These are phyloP conservation scores for Babyrousa celebensis DNA, from an alignment of 2,797 vertebrate genomes.

Conservation along the genomic window DNA sequence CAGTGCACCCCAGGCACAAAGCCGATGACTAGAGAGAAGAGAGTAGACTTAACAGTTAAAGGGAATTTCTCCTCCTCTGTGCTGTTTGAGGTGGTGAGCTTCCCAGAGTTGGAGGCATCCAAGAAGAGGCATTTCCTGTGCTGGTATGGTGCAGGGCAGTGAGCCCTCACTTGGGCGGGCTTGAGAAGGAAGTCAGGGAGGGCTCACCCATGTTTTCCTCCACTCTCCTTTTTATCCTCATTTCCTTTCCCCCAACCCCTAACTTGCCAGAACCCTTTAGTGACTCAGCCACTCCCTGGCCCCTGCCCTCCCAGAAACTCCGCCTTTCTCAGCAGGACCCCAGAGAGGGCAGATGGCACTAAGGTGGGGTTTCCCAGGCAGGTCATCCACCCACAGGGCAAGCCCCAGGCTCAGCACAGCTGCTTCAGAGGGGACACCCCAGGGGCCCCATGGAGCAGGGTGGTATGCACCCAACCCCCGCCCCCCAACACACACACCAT, in stretches of 20 bases:
- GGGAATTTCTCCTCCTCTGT: neutral
- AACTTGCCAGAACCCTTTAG: neutral
- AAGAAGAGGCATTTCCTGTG: neutral
- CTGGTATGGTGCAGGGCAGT: neutral
- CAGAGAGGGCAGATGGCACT: neutral
- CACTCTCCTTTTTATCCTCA: neutral
- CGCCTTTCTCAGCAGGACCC: neutral
- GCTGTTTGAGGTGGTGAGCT: neutral
- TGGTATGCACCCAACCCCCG: neutral
- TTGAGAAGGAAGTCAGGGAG: neutral
- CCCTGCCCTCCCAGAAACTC: neutral
- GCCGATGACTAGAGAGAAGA: neutral
- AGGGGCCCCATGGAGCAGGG: neutral
- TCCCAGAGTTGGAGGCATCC: neutral
- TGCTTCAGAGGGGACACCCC: neutral
- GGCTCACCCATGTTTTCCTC: no score
- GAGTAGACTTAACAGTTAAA: neutral
- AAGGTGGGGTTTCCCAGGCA: neutral
- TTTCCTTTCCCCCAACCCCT: neutral
- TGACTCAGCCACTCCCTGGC: neutral
- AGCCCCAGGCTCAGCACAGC: neutral
- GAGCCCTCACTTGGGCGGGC: neutral
- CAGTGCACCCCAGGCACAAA: neutral
- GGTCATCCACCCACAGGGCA: neutral
- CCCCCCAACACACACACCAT: no score